These are phyloP conservation scores for Drosophila kambysellisi DNA, from an alignment of 2,888 invertebrate genomes.

Conservation along the genomic window DNA sequence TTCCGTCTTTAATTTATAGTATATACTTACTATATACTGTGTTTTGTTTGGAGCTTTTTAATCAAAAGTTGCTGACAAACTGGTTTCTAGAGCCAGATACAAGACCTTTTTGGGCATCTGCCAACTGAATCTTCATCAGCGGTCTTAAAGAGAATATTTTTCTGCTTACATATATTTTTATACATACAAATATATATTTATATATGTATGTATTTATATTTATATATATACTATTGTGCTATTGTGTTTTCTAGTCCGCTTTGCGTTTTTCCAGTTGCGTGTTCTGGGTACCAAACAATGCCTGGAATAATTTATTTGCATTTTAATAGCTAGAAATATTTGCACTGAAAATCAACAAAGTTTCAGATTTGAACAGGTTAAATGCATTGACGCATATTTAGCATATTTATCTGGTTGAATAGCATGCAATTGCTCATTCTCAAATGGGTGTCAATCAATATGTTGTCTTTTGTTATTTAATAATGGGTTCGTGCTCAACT, in stretches of 20 bases:
- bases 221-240: neutral
- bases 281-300: slow-evolving; percentile 5
- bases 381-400: slow-evolving; percentile 12
- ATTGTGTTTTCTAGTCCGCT: slow-evolving; percentile 1
- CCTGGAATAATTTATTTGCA: slow-evolving; percentile 10
- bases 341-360: neutral
- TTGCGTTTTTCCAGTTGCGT: slow-evolving; percentile 6
- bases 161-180: neutral
- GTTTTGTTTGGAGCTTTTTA: slow-evolving; percentile 3
- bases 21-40: neutral
- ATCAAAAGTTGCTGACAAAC: slow-evolving; percentile 3
- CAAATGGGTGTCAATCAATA: neutral
- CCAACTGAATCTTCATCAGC: slow-evolving; percentile 16
- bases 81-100: slow-evolving; percentile 6
- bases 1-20: slow-evolving; percentile 4
- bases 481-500: neutral
- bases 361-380: slow-evolving; percentile 5
- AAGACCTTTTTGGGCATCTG: slow-evolving; percentile 13
- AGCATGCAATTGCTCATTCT: neutral
- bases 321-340: slow-evolving; percentile 12
- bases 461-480: neutral
- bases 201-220: neutral
- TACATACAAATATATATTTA: neutral
- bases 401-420: slow-evolving; percentile 12
- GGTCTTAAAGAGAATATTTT: slow-evolving; percentile 4